Conservation (phyloP, 1,140 invertebrate species). For the Drosophila dunni region DNA sequence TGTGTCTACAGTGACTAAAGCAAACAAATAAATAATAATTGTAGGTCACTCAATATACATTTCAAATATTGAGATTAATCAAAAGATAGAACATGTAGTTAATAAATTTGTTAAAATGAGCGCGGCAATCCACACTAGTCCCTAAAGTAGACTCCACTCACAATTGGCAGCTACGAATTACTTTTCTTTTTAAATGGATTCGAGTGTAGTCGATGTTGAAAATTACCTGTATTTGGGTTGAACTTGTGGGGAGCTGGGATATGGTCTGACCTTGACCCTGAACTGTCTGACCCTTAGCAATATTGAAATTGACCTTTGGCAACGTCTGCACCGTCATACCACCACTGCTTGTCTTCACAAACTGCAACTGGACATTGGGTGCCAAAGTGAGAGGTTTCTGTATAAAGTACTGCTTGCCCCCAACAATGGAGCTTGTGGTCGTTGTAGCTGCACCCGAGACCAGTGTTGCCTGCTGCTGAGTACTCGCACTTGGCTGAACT, state of each 20-base stretch:
- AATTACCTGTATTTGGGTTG: constrained; percentile 81
- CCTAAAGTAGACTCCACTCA: no score
- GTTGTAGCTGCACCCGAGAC: background rate
- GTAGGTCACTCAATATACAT: no score
- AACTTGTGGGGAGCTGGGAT: constrained; percentile 41
- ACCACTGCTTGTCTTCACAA: constrained; percentile 79
- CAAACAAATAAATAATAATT: no score
- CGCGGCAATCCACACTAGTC: no score
- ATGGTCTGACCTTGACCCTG: constrained; percentile 34
- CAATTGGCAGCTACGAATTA: no score
- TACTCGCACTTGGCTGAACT: constrained; percentile 36
- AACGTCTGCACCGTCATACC: constrained; percentile 77
- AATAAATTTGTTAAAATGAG: no score
- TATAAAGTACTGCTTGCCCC: constrained; percentile 81
- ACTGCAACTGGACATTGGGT: constrained; percentile 79
- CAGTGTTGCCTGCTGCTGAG: constrained; percentile 1
- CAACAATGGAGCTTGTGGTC: constrained; percentile 53
- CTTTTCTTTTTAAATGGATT: background rate
- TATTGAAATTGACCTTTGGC: constrained; percentile 79
- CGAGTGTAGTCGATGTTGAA: no score
- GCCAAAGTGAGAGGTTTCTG: constrained; percentile 77
- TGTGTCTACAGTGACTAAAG: no score
- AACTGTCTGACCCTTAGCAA: constrained; percentile 57
- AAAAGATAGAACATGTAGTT: no score
- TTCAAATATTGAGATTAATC: no score